Evolutionary conservation across 2,888 invertebrate species (phyloP).

Genomic region (Pemphredon lugubris): DNA sequence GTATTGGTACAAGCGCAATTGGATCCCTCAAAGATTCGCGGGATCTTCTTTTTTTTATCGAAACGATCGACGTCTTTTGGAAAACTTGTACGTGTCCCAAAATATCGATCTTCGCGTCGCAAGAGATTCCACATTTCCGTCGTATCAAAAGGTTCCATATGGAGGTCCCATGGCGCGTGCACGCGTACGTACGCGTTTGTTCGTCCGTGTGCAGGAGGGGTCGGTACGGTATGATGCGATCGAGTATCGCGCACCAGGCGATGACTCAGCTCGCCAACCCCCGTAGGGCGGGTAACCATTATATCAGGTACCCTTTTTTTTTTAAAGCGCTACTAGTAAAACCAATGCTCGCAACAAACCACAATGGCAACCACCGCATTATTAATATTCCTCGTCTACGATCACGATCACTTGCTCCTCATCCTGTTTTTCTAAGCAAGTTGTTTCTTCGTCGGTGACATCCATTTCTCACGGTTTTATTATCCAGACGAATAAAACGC

Average conservation of each 20-base stretch:
- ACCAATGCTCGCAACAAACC: constrained; percentile 53
- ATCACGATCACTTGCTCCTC: no score
- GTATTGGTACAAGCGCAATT: no score
- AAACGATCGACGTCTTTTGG: no score
- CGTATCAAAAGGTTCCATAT: constrained; percentile 35
- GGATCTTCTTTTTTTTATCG: no score
- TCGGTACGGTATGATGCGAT: constrained; percentile 71
- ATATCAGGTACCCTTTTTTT: constrained; percentile 67
- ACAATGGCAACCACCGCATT: constrained; percentile 34
- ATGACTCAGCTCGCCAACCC: constrained; percentile 75
- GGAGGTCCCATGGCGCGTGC: constrained; percentile 27
- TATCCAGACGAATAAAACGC: no score
- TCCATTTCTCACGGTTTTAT: no score
- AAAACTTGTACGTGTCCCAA: no score
- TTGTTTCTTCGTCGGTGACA: no score
- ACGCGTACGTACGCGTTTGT: constrained; percentile 28
- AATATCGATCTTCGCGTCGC: no score
- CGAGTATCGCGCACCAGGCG: constrained; percentile 74
- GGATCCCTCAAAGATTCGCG: no score
- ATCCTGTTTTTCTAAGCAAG: no score
- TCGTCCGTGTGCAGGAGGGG: constrained; percentile 51
- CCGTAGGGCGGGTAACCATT: constrained; percentile 64
- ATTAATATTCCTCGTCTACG: background rate
- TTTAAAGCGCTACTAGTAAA: constrained; percentile 58
- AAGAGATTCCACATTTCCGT: constrained; percentile 27